Evolutionary conservation across 2,888 invertebrate genomes (phyloP), one percentile per base, ranked within the genome.

Genomic region (Ommatoiulus sabulosus): DNA sequence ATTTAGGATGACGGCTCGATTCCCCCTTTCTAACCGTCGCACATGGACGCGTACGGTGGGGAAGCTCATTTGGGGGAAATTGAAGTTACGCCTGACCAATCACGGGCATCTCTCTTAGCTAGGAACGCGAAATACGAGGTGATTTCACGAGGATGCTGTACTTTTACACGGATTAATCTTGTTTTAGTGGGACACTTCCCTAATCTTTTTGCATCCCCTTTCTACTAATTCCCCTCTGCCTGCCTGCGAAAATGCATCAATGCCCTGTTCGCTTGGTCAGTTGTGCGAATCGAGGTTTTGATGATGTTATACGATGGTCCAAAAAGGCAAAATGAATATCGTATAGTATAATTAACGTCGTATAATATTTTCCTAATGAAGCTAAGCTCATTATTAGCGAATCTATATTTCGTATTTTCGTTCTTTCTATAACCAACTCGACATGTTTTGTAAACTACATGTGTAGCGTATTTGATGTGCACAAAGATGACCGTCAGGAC

Each of bases 161-260:
- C 72, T 72, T 72, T 72, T 72, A 72, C 72, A 72, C 24, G 72
- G 72, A 72, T 72, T 72, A 72, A 72, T 72, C 72, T 72, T 72
- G 46, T 46, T 46, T 72, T 72, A 72, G 0, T 17, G 24, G 72
- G 24, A 24, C 20, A 24, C n/a, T 72, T 24, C 10, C 72, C 2
- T 72, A 72, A 72, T 72, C 72, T 24, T 10, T 72, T 72, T 72
- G 72, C 72, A 72, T 72, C 72, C 72, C 72, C 72, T 72, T 24
- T 8, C 24, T 72, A 7, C n/a, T 4, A 10, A 0, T 4, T 57
- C 57, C 17, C 15, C 0, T 57, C 15, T 57, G 15, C 57, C 63
- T 20, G 3, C 15, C 63, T 63, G 63, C 15, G 20, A 20, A 24
- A 72, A 72, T 72, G 72, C 72, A n/a, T 24, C 72, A 72, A 24